Conservation (phyloP, 1,140 invertebrate species). For the Drosophila oshimai region DNA sequence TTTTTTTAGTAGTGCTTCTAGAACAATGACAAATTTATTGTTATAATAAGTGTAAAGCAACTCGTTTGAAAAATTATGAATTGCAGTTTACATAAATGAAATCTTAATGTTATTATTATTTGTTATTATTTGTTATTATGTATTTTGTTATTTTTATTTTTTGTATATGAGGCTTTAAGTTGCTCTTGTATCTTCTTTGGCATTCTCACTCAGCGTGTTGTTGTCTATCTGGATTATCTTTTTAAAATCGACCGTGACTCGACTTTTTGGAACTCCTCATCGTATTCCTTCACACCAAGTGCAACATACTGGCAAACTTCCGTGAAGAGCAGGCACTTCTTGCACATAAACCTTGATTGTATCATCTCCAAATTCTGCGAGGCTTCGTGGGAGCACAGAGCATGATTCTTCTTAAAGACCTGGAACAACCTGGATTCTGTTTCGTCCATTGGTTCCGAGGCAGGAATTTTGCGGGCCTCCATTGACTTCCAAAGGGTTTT, state of each 20-base stretch:
- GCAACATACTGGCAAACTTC: slow-evolving; percentile 22
- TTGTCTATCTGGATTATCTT: not conserved
- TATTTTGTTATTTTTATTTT: not conserved
- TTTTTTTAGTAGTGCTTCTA: no score
- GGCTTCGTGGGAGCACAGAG: not conserved
- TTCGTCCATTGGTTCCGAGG: slow-evolving; percentile 1
- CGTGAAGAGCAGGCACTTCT: slow-evolving; percentile 36
- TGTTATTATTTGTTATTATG: no score
- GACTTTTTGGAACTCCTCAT: not conserved
- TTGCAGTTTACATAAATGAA: no score
- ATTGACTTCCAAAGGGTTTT: slow-evolving; percentile 4
- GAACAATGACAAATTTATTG: no score
- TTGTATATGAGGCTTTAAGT: not conserved
- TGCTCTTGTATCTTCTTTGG: not conserved
- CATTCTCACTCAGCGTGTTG: no score
- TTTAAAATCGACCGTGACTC: no score
- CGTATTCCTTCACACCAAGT: not conserved
- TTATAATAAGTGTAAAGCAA: no score
- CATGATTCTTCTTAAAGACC: slow-evolving; percentile 27
- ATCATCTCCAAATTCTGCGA: slow-evolving; percentile 24
- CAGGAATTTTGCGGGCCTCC: not conserved
- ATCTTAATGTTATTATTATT: no score
- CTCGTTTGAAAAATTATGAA: no score
- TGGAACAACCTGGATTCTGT: slow-evolving; percentile 7
- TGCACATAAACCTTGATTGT: slow-evolving; percentile 15